A percentile compares a stretch with the other conserved stretches of the same genome.
These are phyloP conservation scores for Liodrosophila aerea DNA, from an alignment of 2,888 invertebrate genomes.

Conservation along the genomic window DNA sequence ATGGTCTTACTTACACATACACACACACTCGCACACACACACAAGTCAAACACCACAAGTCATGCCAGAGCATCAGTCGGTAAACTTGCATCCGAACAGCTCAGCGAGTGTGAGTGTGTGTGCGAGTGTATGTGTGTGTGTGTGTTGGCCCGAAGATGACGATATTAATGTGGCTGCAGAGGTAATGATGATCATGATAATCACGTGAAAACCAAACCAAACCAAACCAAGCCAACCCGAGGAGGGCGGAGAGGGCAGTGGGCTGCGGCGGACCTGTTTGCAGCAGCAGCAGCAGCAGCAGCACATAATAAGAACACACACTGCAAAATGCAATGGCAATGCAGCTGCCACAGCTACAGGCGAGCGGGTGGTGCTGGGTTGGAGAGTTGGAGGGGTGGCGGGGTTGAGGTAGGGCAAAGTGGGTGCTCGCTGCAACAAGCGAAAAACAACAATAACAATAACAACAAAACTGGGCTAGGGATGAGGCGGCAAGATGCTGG, in stretches of 20 bases:
- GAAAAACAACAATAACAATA: conserved; percentile 38
- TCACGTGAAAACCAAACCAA: conserved; percentile 74
- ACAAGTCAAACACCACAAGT: conserved; percentile 67
- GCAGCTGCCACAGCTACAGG: conserved; percentile 28
- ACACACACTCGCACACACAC: conserved; percentile 3
- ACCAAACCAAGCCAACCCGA: conserved; percentile 47
- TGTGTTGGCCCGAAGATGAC: conserved; percentile 72
- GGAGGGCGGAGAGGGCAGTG: conserved; percentile 3
- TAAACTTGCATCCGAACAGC: conserved; percentile 67
- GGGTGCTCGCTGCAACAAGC: conserved; percentile 45
- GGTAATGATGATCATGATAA: conserved; percentile 76
- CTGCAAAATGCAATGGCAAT: conserved; percentile 63
- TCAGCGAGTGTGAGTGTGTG: conserved; percentile 12
- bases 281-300: conserved; percentile 49
- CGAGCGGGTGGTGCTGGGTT: no score
- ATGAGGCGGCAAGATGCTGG: conserved; percentile 8
- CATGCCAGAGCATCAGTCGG: conserved; percentile 59
- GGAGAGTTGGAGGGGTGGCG: conserved; percentile 11
- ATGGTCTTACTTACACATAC: conserved; percentile 63
- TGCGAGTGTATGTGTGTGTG: conserved; percentile 38
- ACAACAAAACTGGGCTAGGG: conserved; percentile 49
- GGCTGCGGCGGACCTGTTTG: conserved; percentile 62
- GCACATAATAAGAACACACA: conserved; percentile 72
- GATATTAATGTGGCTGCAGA: conserved; percentile 75
- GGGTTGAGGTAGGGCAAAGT: conserved; percentile 29